phyloP scores from a whole-genome alignment of 2,888 invertebrate genomes.

The Ornithoptera priamus region DNA sequence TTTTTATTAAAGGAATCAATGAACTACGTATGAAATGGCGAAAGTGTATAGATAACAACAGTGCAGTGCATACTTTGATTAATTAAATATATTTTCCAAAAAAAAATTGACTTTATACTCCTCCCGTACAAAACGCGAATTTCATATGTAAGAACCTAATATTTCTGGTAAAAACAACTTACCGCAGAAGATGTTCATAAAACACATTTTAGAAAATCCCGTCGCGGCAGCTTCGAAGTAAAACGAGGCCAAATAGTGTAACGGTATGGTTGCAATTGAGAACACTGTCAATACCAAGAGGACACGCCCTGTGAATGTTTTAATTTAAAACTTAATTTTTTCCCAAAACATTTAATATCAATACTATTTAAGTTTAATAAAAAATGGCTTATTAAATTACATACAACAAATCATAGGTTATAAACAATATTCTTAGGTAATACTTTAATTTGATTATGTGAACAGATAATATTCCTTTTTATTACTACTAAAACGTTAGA shows the following conservation, averaged over 20 bases:
- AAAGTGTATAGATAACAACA: no score
- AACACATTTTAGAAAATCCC: conserved; percentile 87
- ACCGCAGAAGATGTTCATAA: conserved; percentile 85
- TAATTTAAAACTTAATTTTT: not conserved
- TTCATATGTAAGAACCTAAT: no score
- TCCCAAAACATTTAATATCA: not conserved
- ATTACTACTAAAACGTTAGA: not conserved
- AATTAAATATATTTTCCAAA: no score
- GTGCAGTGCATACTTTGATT: no score
- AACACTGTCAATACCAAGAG: conserved; percentile 84
- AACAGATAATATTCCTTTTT: no score
- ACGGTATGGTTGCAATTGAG: conserved; percentile 85
- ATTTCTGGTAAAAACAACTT: conserved; percentile 28
- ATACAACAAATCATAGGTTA: not conserved
- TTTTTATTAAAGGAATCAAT: no score
- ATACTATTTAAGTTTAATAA: not conserved
- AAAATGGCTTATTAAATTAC: not conserved
- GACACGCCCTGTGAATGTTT: conserved; percentile 75
- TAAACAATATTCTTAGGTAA: not conserved
- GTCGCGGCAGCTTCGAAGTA: conserved; percentile 86
- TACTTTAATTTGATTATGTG: no score
- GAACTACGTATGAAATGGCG: no score
- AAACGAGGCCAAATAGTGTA: conserved; percentile 86
- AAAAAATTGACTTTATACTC: no score
- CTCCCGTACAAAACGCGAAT: no score